phyloP scores from a whole-genome alignment of 2,888 invertebrate genomes.

The Parnassius mnemosyne region DNA sequence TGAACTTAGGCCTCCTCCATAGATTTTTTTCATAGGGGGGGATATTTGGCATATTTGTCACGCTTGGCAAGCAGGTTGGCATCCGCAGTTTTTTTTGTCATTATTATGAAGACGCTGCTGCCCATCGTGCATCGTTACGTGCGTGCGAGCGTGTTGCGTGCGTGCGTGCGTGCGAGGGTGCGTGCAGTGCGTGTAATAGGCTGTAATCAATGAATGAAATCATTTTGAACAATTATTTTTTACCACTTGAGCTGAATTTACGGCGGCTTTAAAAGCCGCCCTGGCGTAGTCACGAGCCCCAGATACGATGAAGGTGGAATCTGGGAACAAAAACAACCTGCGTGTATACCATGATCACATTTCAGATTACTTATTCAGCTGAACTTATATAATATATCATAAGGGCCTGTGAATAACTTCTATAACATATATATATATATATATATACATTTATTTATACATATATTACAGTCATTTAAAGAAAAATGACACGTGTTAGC shows the following conservation, averaged over 20 bases:
- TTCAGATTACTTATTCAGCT: not conserved
- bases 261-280: slow-evolving; percentile 74
- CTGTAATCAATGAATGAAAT: too few relatives aligned
- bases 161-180: too few relatives aligned
- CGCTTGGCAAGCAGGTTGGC: too few relatives aligned
- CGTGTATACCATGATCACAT: not conserved
- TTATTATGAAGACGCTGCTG: too few relatives aligned
- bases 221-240: slow-evolving; percentile 37
- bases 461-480: not conserved
- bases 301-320: slow-evolving; percentile 80
- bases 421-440: not conserved
- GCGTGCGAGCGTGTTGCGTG: too few relatives aligned
- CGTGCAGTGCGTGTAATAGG: too few relatives aligned
- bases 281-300: slow-evolving; percentile 79
- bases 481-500: not conserved
- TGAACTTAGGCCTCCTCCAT: too few relatives aligned
- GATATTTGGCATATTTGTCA: too few relatives aligned
- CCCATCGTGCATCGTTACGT: too few relatives aligned
- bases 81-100: too few relatives aligned
- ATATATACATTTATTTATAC: too few relatives aligned
- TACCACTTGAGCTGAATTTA: slow-evolving; percentile 78
- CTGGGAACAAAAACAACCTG: slow-evolving; percentile 43
- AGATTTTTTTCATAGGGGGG: too few relatives aligned
- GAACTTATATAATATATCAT: not conserved
- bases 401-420: not conserved